These are phyloP conservation scores for Phataginus tricuspis DNA, from an alignment of 2,797 vertebrate genomes.

Conservation along the genomic window DNA sequence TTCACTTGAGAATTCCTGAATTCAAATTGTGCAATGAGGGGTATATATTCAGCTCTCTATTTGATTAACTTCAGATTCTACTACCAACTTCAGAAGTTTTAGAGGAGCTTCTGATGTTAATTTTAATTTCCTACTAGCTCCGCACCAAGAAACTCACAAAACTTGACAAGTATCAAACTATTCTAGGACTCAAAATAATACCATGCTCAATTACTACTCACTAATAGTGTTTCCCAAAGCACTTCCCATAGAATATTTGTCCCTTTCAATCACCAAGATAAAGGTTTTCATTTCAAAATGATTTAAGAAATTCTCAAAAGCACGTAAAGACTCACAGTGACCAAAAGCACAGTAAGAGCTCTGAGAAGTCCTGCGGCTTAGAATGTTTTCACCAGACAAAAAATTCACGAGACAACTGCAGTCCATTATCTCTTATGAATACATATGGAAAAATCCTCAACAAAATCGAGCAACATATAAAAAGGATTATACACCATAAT, in stretches of 20 bases:
- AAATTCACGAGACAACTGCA: background rate
- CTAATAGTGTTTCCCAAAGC: background rate
- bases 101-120: background rate
- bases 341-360: background rate
- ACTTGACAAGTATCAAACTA: background rate
- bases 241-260: background rate
- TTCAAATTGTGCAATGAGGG: background rate
- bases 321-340: background rate
- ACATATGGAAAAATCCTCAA: background rate
- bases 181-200: background rate
- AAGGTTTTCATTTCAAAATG: background rate
- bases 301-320: background rate
- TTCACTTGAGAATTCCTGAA: background rate
- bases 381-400: background rate
- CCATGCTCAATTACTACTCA: background rate
- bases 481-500: background rate
- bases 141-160: background rate
- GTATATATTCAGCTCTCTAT: background rate
- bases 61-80: background rate
- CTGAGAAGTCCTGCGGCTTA: background rate
- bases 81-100: constrained; percentile 1
- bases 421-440: background rate
- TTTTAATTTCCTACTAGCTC: constrained; percentile 2
- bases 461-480: background rate
- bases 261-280: background rate